Base-by-base conservation (phyloP, 2,113 vertebrate genomes). In the Sylvia atricapilla region DNA sequence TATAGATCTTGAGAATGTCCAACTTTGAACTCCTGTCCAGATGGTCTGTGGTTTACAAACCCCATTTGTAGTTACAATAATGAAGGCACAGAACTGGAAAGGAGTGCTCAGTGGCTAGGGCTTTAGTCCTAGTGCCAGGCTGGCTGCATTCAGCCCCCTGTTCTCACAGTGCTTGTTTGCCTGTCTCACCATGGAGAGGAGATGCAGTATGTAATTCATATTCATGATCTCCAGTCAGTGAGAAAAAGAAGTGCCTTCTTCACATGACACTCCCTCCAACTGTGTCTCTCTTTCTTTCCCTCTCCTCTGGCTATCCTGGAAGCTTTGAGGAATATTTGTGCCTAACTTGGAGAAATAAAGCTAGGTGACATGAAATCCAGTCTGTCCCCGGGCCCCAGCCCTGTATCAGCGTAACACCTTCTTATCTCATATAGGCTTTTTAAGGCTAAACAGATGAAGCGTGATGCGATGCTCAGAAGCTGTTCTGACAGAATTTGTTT, bases 41-140 rank as follows among this genome's bases (percentile, higher is more conserved):
- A 90, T 93, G 78, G 87, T 64, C 58, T 69, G 73, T 72, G 60
- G 56, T 85, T 95, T 93, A 79, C 58, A 94, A 93, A 69, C 58
- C 81, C 66, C 84, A 27, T 35, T 49, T 55, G n/a, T 58, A 82
- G 58, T 91, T 94, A 76, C 37, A 84, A 49, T 84, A 89, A 89
- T n/a, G 46, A 87, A 93, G 73, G 63, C 76, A 73, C 78, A 91
- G 44, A 88, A 75, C 72, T 80, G 56, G 55, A 85, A 90, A 78
- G 39, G 59, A 94, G 30, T 19, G 17, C 22, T 84, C 41, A 44
- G 68, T 43, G 46, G 17, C 47, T 60, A 66, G 33, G 15, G 41
- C 18, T 68, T 60, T 79, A 73, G 20, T 47, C 37, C 41, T 33
- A 31, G 75, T 50, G 49, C 58, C 68, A 70, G 52, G 74, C 35